These are phyloP conservation scores for Ochropleura leucogaster DNA, from an alignment of 2,888 invertebrate species.

Conservation along the genomic window DNA sequence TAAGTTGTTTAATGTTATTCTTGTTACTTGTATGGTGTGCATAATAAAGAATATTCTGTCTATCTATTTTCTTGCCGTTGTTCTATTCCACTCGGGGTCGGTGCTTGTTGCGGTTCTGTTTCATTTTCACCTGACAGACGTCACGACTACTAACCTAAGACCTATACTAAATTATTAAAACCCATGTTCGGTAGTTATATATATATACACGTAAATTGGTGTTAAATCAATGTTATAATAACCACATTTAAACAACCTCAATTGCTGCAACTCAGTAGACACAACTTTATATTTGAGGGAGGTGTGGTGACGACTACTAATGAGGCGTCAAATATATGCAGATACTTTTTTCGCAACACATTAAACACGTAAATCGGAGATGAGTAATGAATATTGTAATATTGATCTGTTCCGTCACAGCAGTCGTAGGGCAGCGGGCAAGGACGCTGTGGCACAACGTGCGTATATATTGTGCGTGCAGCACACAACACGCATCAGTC, in stretches of 20 bases:
- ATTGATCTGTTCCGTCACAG: conserved; percentile 13
- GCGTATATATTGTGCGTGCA: conserved; percentile 37
- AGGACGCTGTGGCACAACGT: conserved; percentile 15
- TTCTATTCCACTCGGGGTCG: too few species aligned
- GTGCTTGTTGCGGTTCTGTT: too few species aligned
- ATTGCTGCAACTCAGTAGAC: neutral
- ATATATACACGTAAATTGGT: neutral
- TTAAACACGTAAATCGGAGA: neutral
- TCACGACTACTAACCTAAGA: neutral
- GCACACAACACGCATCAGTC: conserved; percentile 19
- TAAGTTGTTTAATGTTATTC: too few species aligned
- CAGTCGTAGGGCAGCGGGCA: conserved; percentile 18
- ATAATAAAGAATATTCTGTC: too few species aligned
- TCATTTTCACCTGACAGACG: too few species aligned
- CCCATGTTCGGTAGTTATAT: neutral
- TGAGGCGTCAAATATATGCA: conserved; percentile 7
- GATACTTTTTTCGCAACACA: conserved; percentile 16
- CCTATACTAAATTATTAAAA: neutral
- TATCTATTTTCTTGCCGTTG: too few species aligned
- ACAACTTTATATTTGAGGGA: neutral
- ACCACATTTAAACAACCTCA: conserved; percentile 5
- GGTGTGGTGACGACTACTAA: neutral
- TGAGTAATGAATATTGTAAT: conserved; percentile 42
- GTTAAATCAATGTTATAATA: neutral
- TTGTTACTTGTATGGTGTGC: too few species aligned